A percentile compares a stretch with the other conserved stretches of the same genome.
phyloP scores from a whole-genome alignment of 2,797 vertebrate species.

The Cebuella pygmaea region DNA sequence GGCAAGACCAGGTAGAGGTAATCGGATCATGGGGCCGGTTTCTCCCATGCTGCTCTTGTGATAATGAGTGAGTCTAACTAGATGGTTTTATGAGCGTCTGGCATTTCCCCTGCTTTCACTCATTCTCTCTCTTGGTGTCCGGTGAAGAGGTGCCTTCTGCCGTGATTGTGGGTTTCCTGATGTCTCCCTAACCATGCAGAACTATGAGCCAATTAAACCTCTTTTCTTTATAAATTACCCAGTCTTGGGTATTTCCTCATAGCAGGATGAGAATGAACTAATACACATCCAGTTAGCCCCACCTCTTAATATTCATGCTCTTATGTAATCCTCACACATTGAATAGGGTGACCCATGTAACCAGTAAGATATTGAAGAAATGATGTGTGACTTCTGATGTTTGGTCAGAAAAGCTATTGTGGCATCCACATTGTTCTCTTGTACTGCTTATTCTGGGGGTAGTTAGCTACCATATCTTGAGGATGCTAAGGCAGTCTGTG shows the following conservation, averaged over 20 bases:
- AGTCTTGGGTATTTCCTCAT: neutral
- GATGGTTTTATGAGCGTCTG: neutral
- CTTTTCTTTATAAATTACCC: neutral
- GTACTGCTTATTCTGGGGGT: neutral
- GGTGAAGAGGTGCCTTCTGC: neutral
- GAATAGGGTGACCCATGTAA: neutral
- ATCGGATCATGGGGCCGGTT: neutral
- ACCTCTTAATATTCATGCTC: neutral
- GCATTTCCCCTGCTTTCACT: neutral
- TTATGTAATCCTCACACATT: neutral
- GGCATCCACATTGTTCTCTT: neutral
- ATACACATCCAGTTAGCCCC: neutral
- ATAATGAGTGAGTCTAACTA: neutral
- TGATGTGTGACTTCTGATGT: neutral
- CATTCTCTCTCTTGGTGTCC: neutral
- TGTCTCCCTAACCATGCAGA: neutral
- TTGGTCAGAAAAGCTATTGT: neutral
- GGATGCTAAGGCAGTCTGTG: neutral
- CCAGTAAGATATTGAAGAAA: neutral
- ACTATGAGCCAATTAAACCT: neutral
- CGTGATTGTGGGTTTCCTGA: neutral
- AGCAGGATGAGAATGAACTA: neutral
- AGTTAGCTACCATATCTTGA: neutral
- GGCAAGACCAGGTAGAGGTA: neutral
- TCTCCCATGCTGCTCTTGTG: neutral